phyloP scores from a whole-genome alignment of 2,888 invertebrate species.

The Rhagonycha lutea region DNA sequence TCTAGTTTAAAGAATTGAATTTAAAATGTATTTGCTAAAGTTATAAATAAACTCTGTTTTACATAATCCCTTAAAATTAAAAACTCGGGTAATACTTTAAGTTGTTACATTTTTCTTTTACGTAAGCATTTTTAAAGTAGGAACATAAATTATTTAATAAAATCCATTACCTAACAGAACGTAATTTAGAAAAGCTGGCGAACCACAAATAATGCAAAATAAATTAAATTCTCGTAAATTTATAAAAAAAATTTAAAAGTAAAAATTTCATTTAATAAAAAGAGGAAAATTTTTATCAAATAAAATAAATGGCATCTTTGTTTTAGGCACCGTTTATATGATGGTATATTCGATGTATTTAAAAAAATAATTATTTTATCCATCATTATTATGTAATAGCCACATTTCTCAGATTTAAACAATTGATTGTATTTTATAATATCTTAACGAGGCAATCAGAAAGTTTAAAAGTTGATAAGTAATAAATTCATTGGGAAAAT shows the following conservation, averaged over 20 bases:
- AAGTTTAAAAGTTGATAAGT: too few species aligned
- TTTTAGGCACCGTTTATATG: neutral
- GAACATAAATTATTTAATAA: slow-evolving; percentile 25
- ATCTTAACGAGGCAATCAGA: too few species aligned
- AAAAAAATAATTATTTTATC: too few species aligned
- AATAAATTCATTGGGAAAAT: too few species aligned
- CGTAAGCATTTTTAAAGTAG: slow-evolving; percentile 24
- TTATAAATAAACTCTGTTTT: slow-evolving; percentile 18
- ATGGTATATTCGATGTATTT: too few species aligned
- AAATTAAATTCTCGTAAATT: slow-evolving; percentile 17
- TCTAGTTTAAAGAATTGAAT: neutral
- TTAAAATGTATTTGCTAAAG: neutral
- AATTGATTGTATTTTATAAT: too few species aligned
- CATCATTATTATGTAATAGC: too few species aligned
- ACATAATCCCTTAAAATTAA: slow-evolving; percentile 20
- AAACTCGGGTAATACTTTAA: slow-evolving; percentile 13
- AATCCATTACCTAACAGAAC: slow-evolving; percentile 23
- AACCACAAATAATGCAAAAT: slow-evolving; percentile 18
- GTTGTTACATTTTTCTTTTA: slow-evolving; percentile 11
- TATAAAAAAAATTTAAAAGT: neutral
- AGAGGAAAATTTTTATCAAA: neutral
- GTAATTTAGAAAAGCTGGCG: slow-evolving; percentile 14
- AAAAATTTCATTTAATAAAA: slow-evolving; percentile 6
- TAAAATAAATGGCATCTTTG: neutral
- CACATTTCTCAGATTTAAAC: too few species aligned